Percentiles rank a stretch among this genome's conserved stretches.
Evolutionary conservation across 2,797 vertebrate genomes (phyloP).

Genomic region (Acanthurus tractus): DNA sequence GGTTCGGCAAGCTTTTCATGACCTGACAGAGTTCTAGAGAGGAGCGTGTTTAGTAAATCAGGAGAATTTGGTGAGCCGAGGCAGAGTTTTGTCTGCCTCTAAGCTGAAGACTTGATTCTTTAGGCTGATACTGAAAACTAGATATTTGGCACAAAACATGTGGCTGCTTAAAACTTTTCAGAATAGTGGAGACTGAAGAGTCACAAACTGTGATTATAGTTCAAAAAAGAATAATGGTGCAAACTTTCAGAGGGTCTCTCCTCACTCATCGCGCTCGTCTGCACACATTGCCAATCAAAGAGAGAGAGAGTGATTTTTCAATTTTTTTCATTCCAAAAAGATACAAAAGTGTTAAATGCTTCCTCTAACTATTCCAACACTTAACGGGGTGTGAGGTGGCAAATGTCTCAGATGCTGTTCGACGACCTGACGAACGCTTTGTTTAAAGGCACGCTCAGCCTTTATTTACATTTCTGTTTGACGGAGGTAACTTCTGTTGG

Average conservation of each 20-base stretch:
- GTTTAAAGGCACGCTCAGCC: no score
- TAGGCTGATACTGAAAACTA: background rate
- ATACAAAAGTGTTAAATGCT: no score
- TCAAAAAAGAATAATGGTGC: background rate
- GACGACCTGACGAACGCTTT: background rate
- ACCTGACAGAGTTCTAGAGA: slow-evolving; percentile 4
- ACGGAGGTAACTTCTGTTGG: background rate
- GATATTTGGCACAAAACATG: background rate
- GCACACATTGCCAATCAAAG: background rate
- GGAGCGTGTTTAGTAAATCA: slow-evolving; percentile 9
- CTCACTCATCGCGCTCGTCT: no score
- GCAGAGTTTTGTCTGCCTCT: background rate
- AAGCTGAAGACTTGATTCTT: background rate
- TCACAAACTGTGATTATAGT: background rate
- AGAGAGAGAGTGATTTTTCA: background rate
- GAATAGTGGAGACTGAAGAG: background rate
- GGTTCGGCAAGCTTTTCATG: slow-evolving; percentile 8
- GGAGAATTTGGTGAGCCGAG: background rate
- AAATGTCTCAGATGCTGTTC: background rate
- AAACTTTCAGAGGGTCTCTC: no score
- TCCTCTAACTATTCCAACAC: no score
- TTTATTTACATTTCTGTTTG: no score
- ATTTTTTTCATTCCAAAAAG: no score
- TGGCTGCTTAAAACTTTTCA: background rate
- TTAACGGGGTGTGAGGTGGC: background rate